Base-by-base conservation (phyloP, 2,888 invertebrate genomes). In the Eristalinus aeneus region DNA sequence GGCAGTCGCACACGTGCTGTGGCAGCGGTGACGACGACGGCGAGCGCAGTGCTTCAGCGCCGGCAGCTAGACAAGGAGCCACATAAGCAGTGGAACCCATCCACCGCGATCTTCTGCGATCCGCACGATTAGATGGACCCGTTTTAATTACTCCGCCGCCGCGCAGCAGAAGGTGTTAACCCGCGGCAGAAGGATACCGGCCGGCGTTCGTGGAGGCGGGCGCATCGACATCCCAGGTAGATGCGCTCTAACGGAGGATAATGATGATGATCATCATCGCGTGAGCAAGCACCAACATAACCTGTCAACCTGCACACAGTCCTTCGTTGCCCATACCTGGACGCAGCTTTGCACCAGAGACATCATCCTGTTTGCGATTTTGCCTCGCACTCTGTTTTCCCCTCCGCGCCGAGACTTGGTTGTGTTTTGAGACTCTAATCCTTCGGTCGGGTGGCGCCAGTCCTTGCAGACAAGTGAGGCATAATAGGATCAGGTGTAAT, bases 401-500 rank as follows among this genome's bases (percentile, higher is more conserved):
- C 61, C 53, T 39, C 67, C 68, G 56, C 63, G 76, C 61, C 56
- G 31, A 73, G 68, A 60, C 46, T 34, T 22, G 64, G 78, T 73
- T 80, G 65, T 72, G 79, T 79, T 84, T 75, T 71, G 73, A 58
- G 76, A 76, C 76, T 86, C 63, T 86, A 86, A 86, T 86, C 86
- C 86, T 86, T 74, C 86, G 46, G 74, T 81, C 73, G 58, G 61
- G 77, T 86, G 86, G 86, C 86, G 86, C 86, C 86, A 86, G 86
- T 77, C 65, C 65, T 67, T 32, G 56, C 63, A 86, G 81, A 81
- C 77, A 73, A 53, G 16, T 16, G 8, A 46, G 56, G 56, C 56
- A 77, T 81, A 86, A 86, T 81, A 86, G 74, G 86, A 86, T 86
- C 86, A 86, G 81, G 86, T 78, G 81, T 81, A 81, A 86, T 86